Percentiles rank a stretch among this genome's conserved stretches.
Conservation (phyloP, 2,797 vertebrate genomes). For the Muraenolepis orangiensis region DNA sequence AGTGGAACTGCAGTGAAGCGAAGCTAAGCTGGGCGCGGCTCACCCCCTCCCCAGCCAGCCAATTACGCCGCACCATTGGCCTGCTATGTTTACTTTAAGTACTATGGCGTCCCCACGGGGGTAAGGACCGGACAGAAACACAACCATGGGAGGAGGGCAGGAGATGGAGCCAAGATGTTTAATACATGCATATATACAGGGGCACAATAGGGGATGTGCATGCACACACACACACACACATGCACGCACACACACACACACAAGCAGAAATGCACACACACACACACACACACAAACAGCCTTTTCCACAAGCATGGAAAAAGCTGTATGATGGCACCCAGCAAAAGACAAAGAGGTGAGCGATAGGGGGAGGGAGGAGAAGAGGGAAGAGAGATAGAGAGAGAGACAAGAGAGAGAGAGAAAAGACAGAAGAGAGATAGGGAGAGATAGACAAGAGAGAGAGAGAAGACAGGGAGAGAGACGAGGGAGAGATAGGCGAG, state of each 20-base stretch:
- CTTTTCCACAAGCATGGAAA: neutral
- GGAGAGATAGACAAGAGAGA: neutral
- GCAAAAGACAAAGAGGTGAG: no score
- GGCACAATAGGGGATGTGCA: neutral
- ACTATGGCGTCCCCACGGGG: constrained; percentile 1
- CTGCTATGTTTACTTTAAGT: constrained; percentile 28
- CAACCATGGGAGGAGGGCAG: neutral
- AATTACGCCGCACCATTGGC: constrained; percentile 41
- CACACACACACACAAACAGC: neutral
- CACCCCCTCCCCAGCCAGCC: constrained; percentile 8
- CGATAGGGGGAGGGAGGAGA: neutral
- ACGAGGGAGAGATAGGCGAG: neutral
- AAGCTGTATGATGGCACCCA: neutral
- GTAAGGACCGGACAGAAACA: neutral
- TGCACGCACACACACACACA: neutral
- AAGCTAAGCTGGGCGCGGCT: neutral
- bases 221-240: neutral
- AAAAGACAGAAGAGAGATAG: neutral
- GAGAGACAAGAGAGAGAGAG: constrained; percentile 5
- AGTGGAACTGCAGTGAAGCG: neutral
- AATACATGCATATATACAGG: neutral
- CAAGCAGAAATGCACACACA: no score
- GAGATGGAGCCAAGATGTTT: neutral
- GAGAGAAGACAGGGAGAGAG: neutral
- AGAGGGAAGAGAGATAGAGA: neutral